Conservation (phyloP, 2,888 invertebrate species). For the Neria commutata region DNA sequence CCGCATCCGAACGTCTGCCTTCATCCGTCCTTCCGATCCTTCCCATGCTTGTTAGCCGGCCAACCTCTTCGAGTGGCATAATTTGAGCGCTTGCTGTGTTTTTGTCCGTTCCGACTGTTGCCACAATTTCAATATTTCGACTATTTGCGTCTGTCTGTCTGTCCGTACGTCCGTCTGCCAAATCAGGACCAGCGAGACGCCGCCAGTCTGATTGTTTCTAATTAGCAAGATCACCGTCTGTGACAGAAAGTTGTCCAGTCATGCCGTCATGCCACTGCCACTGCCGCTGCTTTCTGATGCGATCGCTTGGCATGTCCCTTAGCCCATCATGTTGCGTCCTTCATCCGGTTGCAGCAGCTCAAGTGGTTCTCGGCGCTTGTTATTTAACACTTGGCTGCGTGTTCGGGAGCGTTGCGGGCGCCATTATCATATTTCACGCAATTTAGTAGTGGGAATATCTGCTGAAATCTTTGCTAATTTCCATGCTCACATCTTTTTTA, state of each 20-base stretch:
- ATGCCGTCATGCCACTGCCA: too few relatives aligned
- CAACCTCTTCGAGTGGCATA: conserved; percentile 18
- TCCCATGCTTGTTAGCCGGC: conserved; percentile 30
- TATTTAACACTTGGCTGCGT: conserved; percentile 9
- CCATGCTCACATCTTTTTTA: background rate
- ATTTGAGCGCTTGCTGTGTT: conserved; percentile 41
- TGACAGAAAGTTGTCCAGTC: conserved; percentile 28
- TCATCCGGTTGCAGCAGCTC: background rate
- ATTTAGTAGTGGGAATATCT: background rate
- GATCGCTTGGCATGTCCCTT: background rate
- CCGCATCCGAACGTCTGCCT: too few relatives aligned
- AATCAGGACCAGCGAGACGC: conserved; percentile 10
- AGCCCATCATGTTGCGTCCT: conserved; percentile 1
- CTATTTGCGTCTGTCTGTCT: conserved; percentile 3
- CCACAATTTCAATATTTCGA: too few relatives aligned
- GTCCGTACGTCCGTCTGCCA: conserved; percentile 23
- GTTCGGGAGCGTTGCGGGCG: too few relatives aligned
- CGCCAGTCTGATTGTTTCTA: conserved; percentile 38
- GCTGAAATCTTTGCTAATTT: background rate
- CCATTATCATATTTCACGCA: conserved; percentile 12
- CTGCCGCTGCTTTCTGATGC: background rate
- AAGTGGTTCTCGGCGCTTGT: conserved; percentile 20
- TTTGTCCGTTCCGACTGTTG: conserved; percentile 27
- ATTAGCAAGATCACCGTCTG: conserved; percentile 34
- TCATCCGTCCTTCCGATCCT: too few relatives aligned